Base-by-base conservation (phyloP, 30 jellyfish, hydroid and myxozoan genomes). In the Rhopilema esculentum region DNA sequence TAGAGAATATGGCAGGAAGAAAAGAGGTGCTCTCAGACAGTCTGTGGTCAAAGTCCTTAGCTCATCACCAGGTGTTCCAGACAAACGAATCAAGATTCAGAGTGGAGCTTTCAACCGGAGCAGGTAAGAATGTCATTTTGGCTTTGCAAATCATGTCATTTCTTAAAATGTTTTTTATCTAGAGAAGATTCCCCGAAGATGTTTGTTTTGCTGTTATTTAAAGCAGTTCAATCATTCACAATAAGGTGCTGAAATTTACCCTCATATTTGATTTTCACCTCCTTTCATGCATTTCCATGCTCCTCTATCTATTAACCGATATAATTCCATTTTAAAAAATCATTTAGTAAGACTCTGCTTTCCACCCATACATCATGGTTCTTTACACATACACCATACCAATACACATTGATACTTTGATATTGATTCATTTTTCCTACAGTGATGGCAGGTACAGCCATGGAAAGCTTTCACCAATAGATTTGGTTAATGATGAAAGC, bases 1-100 rank as follows among this genome's bases (percentile, higher is more conserved):
- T 72, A 92, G 98, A 27, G 99, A 95, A 84, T 95, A 95, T 79
- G 86, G 75, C 28, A 64, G 99, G 28, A 91, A 86, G 67, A 95
- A 95, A 85, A 70, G 94, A 49, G 28, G 70, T 74, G 82, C 93
- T 1, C 71, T 95, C 19, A 70, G 91, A 8, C 97, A 68, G 40
- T 95, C 99, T 19, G 97, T 91, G 24, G 79, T 51, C 49, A 90
- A 91, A 81, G 97, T 86, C n/a, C 79, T 95, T 19, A 49, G 61
- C 63, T 64, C 77, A 15, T 62, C 85, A 0, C 72, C 81, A 32
- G 63, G 16, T 49, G 21, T 32, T 16, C 83, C 79, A 18, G 87
- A 31, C 48, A 77, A 84, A 48, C 70, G 63, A 86, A 67, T 32
- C 25, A 73, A 68, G 96, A 62, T 57, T 22, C 81, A 65, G 33